Conservation (phyloP, 2,888 invertebrate genomes). For the Drosophila affinis region DNA sequence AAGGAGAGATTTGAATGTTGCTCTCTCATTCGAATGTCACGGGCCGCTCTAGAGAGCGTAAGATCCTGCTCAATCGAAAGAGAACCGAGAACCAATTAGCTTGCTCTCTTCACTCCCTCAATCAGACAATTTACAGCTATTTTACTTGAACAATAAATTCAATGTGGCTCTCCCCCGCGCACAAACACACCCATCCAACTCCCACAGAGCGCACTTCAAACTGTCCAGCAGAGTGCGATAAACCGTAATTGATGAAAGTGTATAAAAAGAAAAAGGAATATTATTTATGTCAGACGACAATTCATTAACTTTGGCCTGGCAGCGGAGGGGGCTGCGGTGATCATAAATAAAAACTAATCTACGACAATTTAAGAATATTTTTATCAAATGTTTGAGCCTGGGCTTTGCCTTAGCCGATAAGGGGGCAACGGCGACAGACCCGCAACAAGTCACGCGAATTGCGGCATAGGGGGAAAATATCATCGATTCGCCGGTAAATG, state of each 20-base stretch:
- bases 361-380: slow-evolving; percentile 44
- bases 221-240: slow-evolving; percentile 10
- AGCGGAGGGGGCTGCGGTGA: slow-evolving; percentile 4
- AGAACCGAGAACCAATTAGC: neutral
- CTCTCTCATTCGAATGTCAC: neutral
- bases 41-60: neutral
- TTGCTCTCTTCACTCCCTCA: neutral
- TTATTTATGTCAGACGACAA: slow-evolving; percentile 30
- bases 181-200: neutral
- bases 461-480: slow-evolving; percentile 15
- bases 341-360: slow-evolving; percentile 42
- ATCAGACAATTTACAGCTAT: neutral
- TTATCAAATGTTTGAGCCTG: slow-evolving; percentile 31
- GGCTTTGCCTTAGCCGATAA: slow-evolving; percentile 29
- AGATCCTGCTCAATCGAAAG: neutral
- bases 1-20: neutral
- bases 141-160: neutral
- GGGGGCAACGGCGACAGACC: slow-evolving; percentile 2
- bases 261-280: slow-evolving; percentile 9
- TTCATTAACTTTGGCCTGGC: slow-evolving; percentile 38
- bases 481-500: slow-evolving; percentile 35
- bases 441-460: slow-evolving; percentile 42
- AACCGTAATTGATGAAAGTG: slow-evolving; percentile 31
- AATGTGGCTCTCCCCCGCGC: neutral
- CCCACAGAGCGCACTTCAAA: slow-evolving; percentile 22